Conservation (phyloP, 1,140 invertebrate species). For the Lasioglossum baleicum region DNA sequence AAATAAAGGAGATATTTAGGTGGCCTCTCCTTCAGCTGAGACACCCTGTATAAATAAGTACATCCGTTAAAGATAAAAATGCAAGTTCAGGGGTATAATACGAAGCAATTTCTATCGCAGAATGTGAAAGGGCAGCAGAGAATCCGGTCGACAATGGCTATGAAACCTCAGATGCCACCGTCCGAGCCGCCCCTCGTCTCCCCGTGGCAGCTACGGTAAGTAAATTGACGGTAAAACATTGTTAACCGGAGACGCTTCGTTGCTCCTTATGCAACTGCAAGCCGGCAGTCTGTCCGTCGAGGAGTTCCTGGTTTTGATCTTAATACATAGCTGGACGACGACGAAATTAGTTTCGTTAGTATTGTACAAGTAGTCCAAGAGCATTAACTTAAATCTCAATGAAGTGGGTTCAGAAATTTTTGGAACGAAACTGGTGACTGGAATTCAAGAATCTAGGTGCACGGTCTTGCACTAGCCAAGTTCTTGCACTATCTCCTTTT, state of each 20-base stretch:
- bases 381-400: too few species aligned
- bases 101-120: conserved; percentile 57
- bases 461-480: too few species aligned
- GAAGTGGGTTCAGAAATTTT: too few species aligned
- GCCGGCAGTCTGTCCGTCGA: conserved; percentile 12
- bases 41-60: too few species aligned
- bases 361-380: too few species aligned
- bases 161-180: conserved; percentile 58
- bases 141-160: conserved; percentile 70
- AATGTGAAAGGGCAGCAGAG: conserved; percentile 65
- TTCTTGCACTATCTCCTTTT: too few species aligned
- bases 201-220: conserved; percentile 75
- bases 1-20: too few species aligned
- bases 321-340: conserved; percentile 41
- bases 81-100: background rate
- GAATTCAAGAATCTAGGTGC: too few species aligned
- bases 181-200: conserved; percentile 64
- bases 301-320: conserved; percentile 23
- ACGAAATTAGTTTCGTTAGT: conserved; percentile 43
- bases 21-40: too few species aligned
- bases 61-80: too few species aligned
- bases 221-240: conserved; percentile 54
- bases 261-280: conserved; percentile 34
- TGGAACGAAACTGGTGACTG: too few species aligned
- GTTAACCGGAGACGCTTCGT: conserved; percentile 35